A percentile compares a stretch with the other conserved stretches of the same genome.
phyloP scores from a whole-genome alignment of 2,888 invertebrate genomes.

The Leptopterna dolabrata region DNA sequence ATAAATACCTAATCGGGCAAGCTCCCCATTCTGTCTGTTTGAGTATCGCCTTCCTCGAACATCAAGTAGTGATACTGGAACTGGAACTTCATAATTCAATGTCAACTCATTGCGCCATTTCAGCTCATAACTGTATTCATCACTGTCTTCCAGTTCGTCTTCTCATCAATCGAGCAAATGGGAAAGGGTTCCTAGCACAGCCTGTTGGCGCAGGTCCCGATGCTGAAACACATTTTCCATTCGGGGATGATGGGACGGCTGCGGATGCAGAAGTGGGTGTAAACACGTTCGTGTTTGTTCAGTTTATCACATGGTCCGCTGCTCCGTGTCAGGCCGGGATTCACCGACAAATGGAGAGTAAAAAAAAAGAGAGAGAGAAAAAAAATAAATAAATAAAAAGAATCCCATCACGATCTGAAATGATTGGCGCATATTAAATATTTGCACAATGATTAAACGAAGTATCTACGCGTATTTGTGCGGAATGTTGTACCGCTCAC shows the following conservation, averaged over 20 bases:
- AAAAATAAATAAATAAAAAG: background rate
- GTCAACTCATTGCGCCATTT: too few relatives aligned
- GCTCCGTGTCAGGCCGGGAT: background rate
- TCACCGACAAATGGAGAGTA: background rate
- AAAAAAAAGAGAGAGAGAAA: background rate
- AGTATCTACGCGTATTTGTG: background rate
- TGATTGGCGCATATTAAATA: background rate
- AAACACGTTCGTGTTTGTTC: background rate
- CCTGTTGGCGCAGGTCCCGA: background rate
- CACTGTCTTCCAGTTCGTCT: too few relatives aligned
- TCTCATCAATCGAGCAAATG: too few relatives aligned
- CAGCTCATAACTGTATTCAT: too few relatives aligned
- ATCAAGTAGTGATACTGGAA: too few relatives aligned
- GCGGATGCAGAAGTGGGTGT: background rate
- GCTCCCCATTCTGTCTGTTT: too few relatives aligned
- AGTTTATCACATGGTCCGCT: constrained; percentile 3
- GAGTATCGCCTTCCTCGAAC: too few relatives aligned
- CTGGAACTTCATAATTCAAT: too few relatives aligned
- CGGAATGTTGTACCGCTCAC: background rate
- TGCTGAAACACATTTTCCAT: background rate
- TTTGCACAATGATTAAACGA: constrained; percentile 1
- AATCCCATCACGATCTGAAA: background rate
- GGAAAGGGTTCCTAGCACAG: too few relatives aligned
- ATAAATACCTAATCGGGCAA: too few relatives aligned
- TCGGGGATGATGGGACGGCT: background rate